These are phyloP conservation scores for Tragelaphus oryx DNA, from an alignment of 2,797 vertebrate genomes.

Conservation along the genomic window DNA sequence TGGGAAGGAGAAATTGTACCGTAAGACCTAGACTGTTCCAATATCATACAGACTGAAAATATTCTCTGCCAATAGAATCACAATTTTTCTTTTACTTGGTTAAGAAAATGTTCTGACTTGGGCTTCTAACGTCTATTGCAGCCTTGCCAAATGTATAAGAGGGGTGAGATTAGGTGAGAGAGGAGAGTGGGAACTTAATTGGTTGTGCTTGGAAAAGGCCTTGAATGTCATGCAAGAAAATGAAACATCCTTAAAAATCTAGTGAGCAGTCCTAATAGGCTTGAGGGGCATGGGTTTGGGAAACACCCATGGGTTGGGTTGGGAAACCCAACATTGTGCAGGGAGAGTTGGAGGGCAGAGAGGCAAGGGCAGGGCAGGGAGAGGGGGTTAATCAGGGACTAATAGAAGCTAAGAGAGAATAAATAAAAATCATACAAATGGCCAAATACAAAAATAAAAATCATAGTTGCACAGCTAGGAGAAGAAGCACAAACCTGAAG, in stretches of 20 bases:
- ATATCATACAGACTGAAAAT: neutral
- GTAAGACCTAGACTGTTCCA: neutral
- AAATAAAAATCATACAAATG: neutral
- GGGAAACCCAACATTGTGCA: neutral
- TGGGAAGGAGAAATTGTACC: neutral
- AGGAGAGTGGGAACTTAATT: neutral
- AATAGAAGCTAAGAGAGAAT: neutral
- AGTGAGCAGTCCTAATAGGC: neutral
- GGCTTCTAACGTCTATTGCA: neutral
- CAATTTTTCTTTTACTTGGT: neutral
- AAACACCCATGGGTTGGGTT: too few species aligned
- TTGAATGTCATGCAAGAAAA: neutral
- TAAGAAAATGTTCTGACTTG: neutral
- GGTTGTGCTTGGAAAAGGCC: neutral
- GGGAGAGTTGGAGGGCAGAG: neutral
- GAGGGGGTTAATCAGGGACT: neutral
- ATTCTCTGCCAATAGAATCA: neutral
- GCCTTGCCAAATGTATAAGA: neutral
- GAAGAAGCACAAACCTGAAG: too few species aligned
- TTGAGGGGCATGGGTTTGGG: neutral
- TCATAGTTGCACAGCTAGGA: neutral
- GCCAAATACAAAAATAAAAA: neutral
- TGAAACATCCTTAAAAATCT: neutral
- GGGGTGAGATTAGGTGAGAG: neutral
- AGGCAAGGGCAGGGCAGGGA: neutral